Evolutionary conservation across 2,113 vertebrate genomes (phyloP), one percentile per base, ranked within the genome.

Genomic region (Condylura cristata): DNA sequence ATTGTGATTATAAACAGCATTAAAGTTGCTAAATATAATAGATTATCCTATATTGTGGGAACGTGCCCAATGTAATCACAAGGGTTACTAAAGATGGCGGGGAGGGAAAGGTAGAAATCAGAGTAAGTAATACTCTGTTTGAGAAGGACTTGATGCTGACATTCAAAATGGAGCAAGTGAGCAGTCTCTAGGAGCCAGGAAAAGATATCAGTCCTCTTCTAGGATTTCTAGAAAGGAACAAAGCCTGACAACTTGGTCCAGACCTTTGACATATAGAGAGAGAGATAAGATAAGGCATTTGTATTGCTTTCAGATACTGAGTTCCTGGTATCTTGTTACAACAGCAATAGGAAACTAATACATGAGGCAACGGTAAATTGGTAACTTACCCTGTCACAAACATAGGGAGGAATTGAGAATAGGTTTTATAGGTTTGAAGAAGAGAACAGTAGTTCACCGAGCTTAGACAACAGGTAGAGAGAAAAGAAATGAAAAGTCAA

Each of bases 361-460:
- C 1, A 8, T 0, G 4, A 34, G 6, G 12, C 34, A 63, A 3
- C 6, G 46, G 13, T 39, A 51, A 24, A 34, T n/a, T 10, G 13
- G 8, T 48, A 32, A n/a, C 30, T 48, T 24, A 20, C 58, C 16
- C 60, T 81, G 44, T 12, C 51, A 18, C 44, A 53, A 39, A 12
- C 3, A 12, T 28, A 9, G 3, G 6, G 9, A 17, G 8, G 8
- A 61, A 32, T 22, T 34, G 11, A 89, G 46, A 85, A 39, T 0
- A 61, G n/a, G 8, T 58, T 56, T 63, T 13, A 71, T 1, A 51
- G 30, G 8, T 58, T 56, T 63, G 17, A 71, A 17, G 63, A 51
- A 18, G 80, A 84, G 53, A 78, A 20, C 1, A 68, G 24, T 32
- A 11, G 1, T 34, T 37, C 8, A 12, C 18, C 20, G 75, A 63